Base-by-base conservation (phyloP, 2,113 vertebrate genomes). In the Urocolius indicus region DNA sequence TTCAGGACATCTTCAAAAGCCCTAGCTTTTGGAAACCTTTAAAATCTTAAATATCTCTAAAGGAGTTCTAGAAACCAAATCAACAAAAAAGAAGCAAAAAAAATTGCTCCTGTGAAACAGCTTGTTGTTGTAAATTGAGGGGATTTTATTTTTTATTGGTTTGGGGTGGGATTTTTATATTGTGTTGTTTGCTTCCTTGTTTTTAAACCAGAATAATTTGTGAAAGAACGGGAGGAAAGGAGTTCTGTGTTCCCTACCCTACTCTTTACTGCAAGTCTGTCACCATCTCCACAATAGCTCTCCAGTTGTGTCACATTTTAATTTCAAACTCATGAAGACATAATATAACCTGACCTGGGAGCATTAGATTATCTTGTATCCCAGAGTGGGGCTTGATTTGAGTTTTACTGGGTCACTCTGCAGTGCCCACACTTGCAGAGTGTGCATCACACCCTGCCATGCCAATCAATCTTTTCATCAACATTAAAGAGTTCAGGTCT, bases 401-500 rank as follows among this genome's bases (percentile, higher is more conserved):
- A 13, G 59, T 5, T 9, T 52, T 34, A 3, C 21, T 3, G 3
- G 34, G 51, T 80, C 46, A 58, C 27, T 30, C 74, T 26, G 41
- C 36, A 61, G n/a, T 2, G 10, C 77, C 84, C 61, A 59, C 43
- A 8, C 20, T 55, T 68, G 10, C 75, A 90, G n/a, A 36, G 41
- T 13, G 62, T 92, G 41, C 69, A 54, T 65, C 69, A 26, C 13
- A 8, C 38, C 63, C 63, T 76, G 32, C 30, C 62, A 55, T 30
- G 65, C 67, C 71, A 86, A 91, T 92, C 93, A 74, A 77, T 90
- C 63, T 86, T 95, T 58, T 52, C 68, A 83, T 59, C 87, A 86
- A 7, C 87, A 32, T 61, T 79, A 89, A 85, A 68, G 61, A 90
- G 26, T 88, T 86, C 90, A 78, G 52, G 52, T 57, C 82, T 92